Base-by-base conservation (phyloP, 2,888 invertebrate genomes). In the Operophtera brumata region DNA sequence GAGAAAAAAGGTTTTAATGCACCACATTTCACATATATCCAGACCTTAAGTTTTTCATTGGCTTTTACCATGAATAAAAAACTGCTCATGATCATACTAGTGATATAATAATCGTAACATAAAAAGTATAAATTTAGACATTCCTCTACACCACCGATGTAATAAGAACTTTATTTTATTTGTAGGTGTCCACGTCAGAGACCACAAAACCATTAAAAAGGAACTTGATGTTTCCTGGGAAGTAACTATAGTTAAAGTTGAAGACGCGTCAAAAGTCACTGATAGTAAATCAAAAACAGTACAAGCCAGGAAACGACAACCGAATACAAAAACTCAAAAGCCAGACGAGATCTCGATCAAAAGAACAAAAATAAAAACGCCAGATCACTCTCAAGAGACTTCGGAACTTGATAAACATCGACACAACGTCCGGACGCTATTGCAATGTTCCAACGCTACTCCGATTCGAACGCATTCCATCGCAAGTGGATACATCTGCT, bases 371-470 rank as follows among this genome's bases (percentile, higher is more conserved):
- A n/a, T n/a, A 14, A 47, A 53, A 36, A 25, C 37, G 7, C n/a
- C 28, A 0, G 32, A 45, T 10, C 30, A 43, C 8, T 28, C 36
- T 20, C 10, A 10, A 4, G 51, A 48, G 10, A 34, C 32, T 6
- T 52, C 50, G 3, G 57, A 57, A 35, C 52, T 57, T 12, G 50
- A 52, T 14, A 57, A 52, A 49, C 52, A 57, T 10, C 45, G 57
- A 32, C 14, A 52, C 28, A 57, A 57, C 28, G 25, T 57, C 10
- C 40, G 52, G 9, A 52, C 48, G 7, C n/a, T 57, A 25, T 28
- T 59, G 10, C 75, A 65, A 71, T 76, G 5, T 80, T 75, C 53
- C 57, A 75, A 52, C 83, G 86, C 55, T 61, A 73, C 73, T 0
- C 73, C 73, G 0, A 65, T 75, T n/a, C 59, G 66, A 25, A 54